Percentiles rank a stretch among this genome's conserved stretches.
Conservation (phyloP, 1,140 invertebrate genomes). For the Palaemon carinicauda region DNA sequence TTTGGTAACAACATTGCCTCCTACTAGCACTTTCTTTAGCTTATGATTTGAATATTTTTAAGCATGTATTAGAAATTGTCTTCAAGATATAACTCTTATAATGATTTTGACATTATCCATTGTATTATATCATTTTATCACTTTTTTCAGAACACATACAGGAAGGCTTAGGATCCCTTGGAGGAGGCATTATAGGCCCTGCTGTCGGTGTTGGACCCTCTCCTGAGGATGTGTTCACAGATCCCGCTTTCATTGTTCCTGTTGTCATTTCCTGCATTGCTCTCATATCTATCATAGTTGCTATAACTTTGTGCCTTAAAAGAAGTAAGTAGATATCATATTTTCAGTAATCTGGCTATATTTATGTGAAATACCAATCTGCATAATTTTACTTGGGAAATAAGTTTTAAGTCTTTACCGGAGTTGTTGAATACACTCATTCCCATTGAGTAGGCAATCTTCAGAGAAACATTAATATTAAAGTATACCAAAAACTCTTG, state of each 20-base stretch:
- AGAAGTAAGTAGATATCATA: conserved; percentile 69
- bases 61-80: too few relatives aligned
- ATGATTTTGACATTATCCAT: neutral
- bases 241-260: conserved; percentile 76
- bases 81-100: too few relatives aligned
- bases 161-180: conserved; percentile 40
- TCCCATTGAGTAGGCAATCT: too few relatives aligned
- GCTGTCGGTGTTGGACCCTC: conserved; percentile 21
- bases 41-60: too few relatives aligned
- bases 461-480: too few relatives aligned
- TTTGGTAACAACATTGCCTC: too few relatives aligned
- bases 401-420: too few relatives aligned
- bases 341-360: too few relatives aligned
- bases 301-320: conserved; percentile 71
- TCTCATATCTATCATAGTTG: conserved; percentile 70
- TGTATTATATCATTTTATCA: neutral
- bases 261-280: conserved; percentile 74
- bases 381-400: neutral
- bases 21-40: too few relatives aligned
- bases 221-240: conserved; percentile 71
- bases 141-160: conserved; percentile 28
- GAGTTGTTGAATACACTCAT: too few relatives aligned
- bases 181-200: conserved; percentile 60
- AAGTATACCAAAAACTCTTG: too few relatives aligned
- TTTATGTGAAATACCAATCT: neutral